These are phyloP conservation scores for Circaetus cinerascens DNA, from an alignment of 2,113 vertebrate species.

Conservation along the genomic window DNA sequence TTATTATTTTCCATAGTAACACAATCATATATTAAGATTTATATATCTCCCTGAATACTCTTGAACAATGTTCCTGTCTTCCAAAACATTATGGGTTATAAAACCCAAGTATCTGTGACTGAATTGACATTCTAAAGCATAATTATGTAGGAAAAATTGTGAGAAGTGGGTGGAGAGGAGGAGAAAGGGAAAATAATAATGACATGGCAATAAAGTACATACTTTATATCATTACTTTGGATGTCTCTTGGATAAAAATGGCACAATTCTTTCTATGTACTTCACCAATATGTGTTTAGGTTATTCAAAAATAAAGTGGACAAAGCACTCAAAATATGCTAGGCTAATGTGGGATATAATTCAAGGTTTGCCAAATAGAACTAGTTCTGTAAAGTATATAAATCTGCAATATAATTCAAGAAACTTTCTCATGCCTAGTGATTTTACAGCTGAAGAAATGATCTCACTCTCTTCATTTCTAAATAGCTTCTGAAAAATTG, in stretches of 20 bases:
- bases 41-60: neutral
- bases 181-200: neutral
- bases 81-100: neutral
- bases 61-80: neutral
- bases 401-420: neutral
- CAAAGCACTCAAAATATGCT: neutral
- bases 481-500: neutral
- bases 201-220: neutral
- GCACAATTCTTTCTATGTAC: neutral
- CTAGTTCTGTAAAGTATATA: neutral
- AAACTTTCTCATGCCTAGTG: neutral
- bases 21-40: neutral
- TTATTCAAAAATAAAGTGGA: neutral
- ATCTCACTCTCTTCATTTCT: neutral
- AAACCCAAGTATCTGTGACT: neutral
- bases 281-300: neutral
- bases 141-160: neutral
- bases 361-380: neutral
- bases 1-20: neutral
- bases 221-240: neutral
- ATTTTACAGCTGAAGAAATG: neutral
- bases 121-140: neutral
- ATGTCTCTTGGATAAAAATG: neutral
- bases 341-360: neutral
- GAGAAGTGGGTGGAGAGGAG: neutral